Evolutionary conservation across 1,140 invertebrate genomes (phyloP).

Genomic region (Aethina tumida): DNA sequence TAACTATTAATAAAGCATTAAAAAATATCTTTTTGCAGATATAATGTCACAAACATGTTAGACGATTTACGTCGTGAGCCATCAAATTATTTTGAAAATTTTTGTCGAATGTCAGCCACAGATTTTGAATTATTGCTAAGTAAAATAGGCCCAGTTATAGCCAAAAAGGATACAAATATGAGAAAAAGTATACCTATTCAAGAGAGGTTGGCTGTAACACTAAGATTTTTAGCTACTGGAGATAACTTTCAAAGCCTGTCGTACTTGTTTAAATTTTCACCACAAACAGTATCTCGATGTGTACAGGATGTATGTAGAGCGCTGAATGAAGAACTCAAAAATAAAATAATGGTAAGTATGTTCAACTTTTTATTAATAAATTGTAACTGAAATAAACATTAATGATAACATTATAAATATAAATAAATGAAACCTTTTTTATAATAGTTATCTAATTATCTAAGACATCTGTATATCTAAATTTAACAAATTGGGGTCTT

Average conservation of each 20-base stretch:
- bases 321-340: neutral
- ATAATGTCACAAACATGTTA: constrained; percentile 4
- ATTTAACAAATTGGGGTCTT: too few relatives aligned
- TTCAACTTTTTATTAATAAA: too few relatives aligned
- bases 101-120: constrained; percentile 5
- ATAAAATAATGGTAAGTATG: neutral
- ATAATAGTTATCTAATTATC: too few relatives aligned
- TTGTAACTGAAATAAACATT: too few relatives aligned
- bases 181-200: constrained; percentile 20
- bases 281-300: neutral
- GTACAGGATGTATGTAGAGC: constrained; percentile 5
- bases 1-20: too few relatives aligned
- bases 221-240: constrained; percentile 23
- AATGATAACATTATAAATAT: too few relatives aligned
- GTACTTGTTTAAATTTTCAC: constrained; percentile 4
- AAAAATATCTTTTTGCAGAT: constrained; percentile 3
- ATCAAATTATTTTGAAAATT: constrained; percentile 2
- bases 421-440: too few relatives aligned
- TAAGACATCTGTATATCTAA: too few relatives aligned
- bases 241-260: constrained; percentile 11
- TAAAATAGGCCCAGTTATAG: constrained; percentile 17
- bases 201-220: constrained; percentile 19
- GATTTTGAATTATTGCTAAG: constrained; percentile 9
- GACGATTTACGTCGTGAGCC: constrained; percentile 2
- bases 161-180: constrained; percentile 22